These are phyloP conservation scores for Lepidotrigona ventralis DNA, from an alignment of 1,140 invertebrate species.

Conservation along the genomic window DNA sequence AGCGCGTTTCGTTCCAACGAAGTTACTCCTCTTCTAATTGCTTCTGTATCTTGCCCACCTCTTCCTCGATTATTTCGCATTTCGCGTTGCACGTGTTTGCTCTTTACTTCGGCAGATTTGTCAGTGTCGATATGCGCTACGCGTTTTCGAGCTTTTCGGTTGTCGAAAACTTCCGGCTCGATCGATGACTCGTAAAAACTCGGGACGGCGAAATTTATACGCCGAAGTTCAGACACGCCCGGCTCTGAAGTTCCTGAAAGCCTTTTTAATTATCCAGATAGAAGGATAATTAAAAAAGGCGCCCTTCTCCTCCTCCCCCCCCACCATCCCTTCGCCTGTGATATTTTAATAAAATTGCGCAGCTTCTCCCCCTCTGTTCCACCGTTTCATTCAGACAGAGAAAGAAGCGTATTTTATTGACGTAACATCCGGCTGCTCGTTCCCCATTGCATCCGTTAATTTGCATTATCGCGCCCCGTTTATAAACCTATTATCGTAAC, in stretches of 20 bases:
- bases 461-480: not conserved
- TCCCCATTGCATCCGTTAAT: not conserved
- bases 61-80: not conserved
- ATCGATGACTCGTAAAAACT: constrained; percentile 5
- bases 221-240: not conserved
- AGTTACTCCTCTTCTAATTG: constrained; percentile 2
- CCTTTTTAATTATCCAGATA: constrained; percentile 10
- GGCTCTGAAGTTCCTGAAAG: not conserved
- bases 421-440: not conserved
- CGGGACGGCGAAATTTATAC: not conserved
- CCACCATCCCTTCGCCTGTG: not conserved
- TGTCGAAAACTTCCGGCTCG: not conserved
- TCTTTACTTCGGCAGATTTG: not conserved
- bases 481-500: no score
- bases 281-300: no score
- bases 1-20: not conserved
- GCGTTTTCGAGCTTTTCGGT: no score
- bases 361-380: not conserved
- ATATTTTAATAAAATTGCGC: not conserved
- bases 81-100: no score
- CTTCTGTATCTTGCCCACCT: not conserved
- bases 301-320: no score
- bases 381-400: not conserved
- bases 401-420: not conserved
- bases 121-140: not conserved